Evolutionary conservation across 2,888 invertebrate genomes (phyloP).

Genomic region (Stegophylla sp.): DNA sequence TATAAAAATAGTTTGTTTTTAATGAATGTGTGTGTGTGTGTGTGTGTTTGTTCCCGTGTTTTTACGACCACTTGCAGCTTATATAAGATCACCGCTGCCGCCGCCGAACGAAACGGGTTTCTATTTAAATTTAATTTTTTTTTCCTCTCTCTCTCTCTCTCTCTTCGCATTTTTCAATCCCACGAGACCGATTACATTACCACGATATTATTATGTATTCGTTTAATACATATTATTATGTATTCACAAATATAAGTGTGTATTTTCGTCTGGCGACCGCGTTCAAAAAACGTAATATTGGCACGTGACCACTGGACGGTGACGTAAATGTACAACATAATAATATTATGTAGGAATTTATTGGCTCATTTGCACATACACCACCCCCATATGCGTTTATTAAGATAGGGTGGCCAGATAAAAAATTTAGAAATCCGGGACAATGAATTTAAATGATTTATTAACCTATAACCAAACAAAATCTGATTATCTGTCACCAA

Average conservation of each 20-base stretch:
- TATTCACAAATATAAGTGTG: not conserved
- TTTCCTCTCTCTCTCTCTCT: not conserved
- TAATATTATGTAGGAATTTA: too few relatives aligned
- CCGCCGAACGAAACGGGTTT: constrained; percentile 31
- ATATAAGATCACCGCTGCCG: constrained; percentile 22
- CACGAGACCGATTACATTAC: not conserved
- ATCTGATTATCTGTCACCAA: too few relatives aligned
- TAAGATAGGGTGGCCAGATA: too few relatives aligned
- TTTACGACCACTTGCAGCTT: constrained; percentile 6
- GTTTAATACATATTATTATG: not conserved
- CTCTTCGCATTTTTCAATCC: not conserved
- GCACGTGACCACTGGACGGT: not conserved
- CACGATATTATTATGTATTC: not conserved
- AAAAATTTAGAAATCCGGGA: too few relatives aligned
- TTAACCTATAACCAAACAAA: too few relatives aligned
- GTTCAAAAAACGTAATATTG: not conserved
- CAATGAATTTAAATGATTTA: too few relatives aligned
- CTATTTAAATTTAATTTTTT: not conserved
- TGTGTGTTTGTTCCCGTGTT: not conserved
- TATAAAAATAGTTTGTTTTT: too few relatives aligned
- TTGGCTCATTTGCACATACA: too few relatives aligned
- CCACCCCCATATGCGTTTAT: too few relatives aligned
- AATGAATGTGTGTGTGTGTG: not conserved
- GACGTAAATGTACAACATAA: too few relatives aligned
- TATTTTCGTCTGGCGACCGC: not conserved